These are phyloP conservation scores for Miniopterus natalensis DNA, from an alignment of 2,113 vertebrate genomes.

Conservation along the genomic window DNA sequence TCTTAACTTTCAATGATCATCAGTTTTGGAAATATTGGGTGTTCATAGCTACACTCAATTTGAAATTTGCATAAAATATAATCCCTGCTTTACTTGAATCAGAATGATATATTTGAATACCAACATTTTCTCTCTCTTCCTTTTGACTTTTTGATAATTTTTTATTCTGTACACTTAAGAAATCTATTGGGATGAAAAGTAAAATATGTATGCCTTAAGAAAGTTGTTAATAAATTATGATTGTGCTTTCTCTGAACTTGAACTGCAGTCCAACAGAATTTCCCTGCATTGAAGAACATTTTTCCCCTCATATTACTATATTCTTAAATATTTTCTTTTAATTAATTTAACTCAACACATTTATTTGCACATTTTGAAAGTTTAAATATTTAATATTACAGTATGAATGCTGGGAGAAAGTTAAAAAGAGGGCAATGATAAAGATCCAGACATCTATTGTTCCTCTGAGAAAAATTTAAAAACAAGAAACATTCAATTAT, in stretches of 20 bases:
- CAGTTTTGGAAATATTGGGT: slow-evolving; percentile 34
- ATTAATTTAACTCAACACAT: slow-evolving; percentile 17
- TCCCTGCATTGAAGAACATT: background rate
- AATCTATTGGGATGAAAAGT: background rate
- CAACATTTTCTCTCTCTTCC: background rate
- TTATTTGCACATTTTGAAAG: slow-evolving; percentile 6
- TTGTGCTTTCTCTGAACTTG: background rate
- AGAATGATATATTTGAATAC: background rate
- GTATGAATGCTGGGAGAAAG: background rate
- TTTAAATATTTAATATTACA: background rate
- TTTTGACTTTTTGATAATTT: slow-evolving; percentile 30
- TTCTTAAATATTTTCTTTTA: slow-evolving; percentile 49
- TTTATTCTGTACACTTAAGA: background rate
- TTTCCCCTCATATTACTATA: background rate
- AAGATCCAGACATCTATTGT: background rate
- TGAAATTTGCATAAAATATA: slow-evolving; percentile 3
- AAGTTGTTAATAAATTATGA: background rate
- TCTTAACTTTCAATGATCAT: background rate
- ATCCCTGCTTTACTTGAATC: background rate
- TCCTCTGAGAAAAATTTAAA: slow-evolving; percentile 52
- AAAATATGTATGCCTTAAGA: background rate
- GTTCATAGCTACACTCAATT: background rate
- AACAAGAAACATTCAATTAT: slow-evolving; percentile 56
- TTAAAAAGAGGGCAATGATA: background rate
- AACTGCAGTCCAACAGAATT: background rate